A percentile compares a stretch with the other conserved stretches of the same genome.
Evolutionary conservation across 2,113 vertebrate species (phyloP).

Genomic region (Lucifuga dentata): DNA sequence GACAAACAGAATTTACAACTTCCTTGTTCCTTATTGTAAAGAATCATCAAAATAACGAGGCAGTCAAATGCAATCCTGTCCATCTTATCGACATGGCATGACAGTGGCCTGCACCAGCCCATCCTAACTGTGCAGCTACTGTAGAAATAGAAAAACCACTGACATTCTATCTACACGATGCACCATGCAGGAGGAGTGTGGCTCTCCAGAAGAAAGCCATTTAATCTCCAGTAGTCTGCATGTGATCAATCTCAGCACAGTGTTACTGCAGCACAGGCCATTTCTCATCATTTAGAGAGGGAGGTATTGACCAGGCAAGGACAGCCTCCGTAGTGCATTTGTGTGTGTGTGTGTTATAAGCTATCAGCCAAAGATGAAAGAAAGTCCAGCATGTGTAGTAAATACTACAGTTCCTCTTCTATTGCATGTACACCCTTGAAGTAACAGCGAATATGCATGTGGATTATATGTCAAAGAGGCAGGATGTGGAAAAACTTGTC

Average conservation of each 20-base stretch:
- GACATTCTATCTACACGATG: conserved; percentile 50
- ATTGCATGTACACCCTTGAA: background rate
- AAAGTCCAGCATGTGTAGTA: conserved; percentile 27
- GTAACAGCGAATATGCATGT: background rate
- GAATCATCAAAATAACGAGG: conserved; percentile 11
- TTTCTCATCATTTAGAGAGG: conserved; percentile 81
- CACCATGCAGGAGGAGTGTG: conserved; percentile 57
- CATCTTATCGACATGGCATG: conserved; percentile 6
- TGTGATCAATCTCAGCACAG: conserved; percentile 78
- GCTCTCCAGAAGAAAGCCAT: conserved; percentile 74
- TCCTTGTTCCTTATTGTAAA: background rate
- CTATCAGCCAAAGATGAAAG: conserved; percentile 46
- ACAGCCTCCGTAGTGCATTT: conserved; percentile 52
- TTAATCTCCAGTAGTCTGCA: conserved; percentile 78
- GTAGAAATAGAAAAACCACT: conserved; percentile 25
- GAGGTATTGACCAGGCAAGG: conserved; percentile 73
- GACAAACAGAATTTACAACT: background rate
- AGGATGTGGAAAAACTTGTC: too few relatives aligned
- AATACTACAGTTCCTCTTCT: conserved; percentile 1
- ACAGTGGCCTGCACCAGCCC: conserved; percentile 15
- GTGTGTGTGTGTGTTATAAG: conserved; percentile 44
- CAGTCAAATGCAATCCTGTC: conserved; percentile 14
- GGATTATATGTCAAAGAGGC: background rate
- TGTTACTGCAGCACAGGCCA: conserved; percentile 74
- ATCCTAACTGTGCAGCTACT: conserved; percentile 37